Evolutionary conservation across 1,140 invertebrate genomes (phyloP).

Genomic region (Rhagoletis pomonella): DNA sequence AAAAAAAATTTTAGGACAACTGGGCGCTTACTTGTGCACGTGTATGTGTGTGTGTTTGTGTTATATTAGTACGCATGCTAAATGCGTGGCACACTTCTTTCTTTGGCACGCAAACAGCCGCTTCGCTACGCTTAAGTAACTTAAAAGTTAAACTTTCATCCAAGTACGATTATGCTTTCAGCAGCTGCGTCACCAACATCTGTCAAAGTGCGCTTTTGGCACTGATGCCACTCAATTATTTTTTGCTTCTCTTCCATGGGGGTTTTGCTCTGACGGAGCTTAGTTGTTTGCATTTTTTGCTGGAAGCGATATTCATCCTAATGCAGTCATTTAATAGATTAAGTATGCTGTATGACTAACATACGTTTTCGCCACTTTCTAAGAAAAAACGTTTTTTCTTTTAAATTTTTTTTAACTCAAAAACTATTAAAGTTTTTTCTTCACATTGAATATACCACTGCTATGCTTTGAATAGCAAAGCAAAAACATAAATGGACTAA

Average conservation of each 20-base stretch:
- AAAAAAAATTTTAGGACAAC: conserved; percentile 24
- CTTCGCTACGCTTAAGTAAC: conserved; percentile 29
- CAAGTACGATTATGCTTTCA: conserved; percentile 49
- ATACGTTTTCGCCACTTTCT: neutral
- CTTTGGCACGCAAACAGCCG: neutral
- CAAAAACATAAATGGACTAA: too few species aligned
- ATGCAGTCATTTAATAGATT: neutral
- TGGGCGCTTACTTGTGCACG: neutral
- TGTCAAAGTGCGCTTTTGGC: neutral
- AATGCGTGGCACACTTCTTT: neutral
- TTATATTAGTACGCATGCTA: neutral
- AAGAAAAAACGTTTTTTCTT: too few species aligned
- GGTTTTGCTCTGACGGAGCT: neutral
- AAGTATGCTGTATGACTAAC: neutral
- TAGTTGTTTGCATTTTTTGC: neutral
- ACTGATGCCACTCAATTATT: conserved; percentile 39
- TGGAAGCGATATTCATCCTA: neutral
- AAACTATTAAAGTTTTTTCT: too few species aligned
- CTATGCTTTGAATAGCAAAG: too few species aligned
- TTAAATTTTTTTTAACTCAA: too few species aligned
- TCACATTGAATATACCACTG: too few species aligned
- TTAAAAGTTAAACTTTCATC: conserved; percentile 40
- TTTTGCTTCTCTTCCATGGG: neutral
- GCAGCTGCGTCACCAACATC: conserved; percentile 46
- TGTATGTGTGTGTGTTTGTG: neutral